Evolutionary conservation across 2,113 vertebrate genomes (phyloP).

Genomic region (Hystrix brachyura): DNA sequence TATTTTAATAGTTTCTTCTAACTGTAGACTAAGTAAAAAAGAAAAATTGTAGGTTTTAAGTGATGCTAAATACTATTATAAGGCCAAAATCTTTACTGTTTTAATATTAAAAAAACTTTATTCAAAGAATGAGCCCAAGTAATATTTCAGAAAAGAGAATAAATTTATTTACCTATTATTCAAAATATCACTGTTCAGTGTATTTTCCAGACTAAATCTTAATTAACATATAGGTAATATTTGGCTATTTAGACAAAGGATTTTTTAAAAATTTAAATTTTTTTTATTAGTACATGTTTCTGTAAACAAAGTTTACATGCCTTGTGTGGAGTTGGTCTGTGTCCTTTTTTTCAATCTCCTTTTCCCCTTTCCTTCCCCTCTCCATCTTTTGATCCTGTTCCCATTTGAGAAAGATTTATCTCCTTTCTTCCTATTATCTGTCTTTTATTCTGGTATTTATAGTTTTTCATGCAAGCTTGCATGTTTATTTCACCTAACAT

Average conservation of each 20-base stretch:
- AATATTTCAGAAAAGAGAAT: conserved; percentile 34
- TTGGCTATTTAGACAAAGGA: not conserved
- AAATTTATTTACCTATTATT: not conserved
- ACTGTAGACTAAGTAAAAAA: not conserved
- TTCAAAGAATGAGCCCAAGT: not conserved
- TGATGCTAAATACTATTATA: not conserved
- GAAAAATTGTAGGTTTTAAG: not conserved
- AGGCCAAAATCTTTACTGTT: not conserved
- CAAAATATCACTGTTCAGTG: not conserved
- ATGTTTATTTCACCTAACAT: not conserved
- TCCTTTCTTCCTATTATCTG: not conserved
- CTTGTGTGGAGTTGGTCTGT: not conserved
- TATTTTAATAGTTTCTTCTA: conserved; percentile 45
- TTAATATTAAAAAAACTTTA: not conserved
- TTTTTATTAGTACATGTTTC: not conserved
- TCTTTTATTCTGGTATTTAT: not conserved
- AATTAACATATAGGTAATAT: not conserved
- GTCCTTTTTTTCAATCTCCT: not conserved
- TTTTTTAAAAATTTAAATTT: not conserved
- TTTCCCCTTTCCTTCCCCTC: not conserved
- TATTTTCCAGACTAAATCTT: not conserved
- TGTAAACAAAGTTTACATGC: not conserved
- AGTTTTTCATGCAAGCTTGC: not conserved
- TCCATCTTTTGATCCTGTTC: not conserved
- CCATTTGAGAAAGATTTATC: not conserved